A percentile compares a stretch with the other conserved stretches of the same genome.
Conservation (phyloP, 1,140 invertebrate genomes). For the Sminthurinus signatus region DNA sequence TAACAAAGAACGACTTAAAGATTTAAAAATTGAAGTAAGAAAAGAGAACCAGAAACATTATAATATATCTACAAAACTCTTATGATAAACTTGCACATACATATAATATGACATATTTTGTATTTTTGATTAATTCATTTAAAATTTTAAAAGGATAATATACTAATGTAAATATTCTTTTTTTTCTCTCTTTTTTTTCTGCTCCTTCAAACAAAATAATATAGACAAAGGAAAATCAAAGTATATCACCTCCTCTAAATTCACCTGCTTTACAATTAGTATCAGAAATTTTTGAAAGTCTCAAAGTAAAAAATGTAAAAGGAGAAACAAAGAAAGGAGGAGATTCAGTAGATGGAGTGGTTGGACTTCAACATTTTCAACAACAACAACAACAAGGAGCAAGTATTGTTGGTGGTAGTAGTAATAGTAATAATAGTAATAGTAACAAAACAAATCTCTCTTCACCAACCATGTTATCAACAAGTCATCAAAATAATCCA, state of each 20-base stretch:
- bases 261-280: slow-evolving; percentile 66
- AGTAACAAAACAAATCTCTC: neutral
- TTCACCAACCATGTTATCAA: neutral
- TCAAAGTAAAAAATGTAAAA: slow-evolving; percentile 43
- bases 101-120: too few species aligned
- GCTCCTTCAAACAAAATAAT: too few species aligned
- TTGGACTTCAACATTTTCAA: slow-evolving; percentile 41
- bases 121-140: too few species aligned
- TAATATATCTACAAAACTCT: neutral
- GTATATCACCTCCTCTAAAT: slow-evolving; percentile 47
- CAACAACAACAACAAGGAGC: too few species aligned
- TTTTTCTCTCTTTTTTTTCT: slow-evolving; percentile 19
- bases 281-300: slow-evolving; percentile 56
- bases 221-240: slow-evolving; percentile 20
- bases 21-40: slow-evolving; percentile 15
- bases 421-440: too few species aligned
- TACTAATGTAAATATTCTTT: too few species aligned
- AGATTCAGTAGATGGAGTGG: slow-evolving; percentile 50
- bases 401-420: too few species aligned
- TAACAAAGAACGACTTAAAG: slow-evolving; percentile 14
- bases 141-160: too few species aligned
- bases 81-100: neutral
- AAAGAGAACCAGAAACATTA: too few species aligned
- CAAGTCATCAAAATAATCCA: neutral
- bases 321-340: slow-evolving; percentile 48